phyloP scores from a whole-genome alignment of 2,888 invertebrate genomes.

The Platycheirus albimanus region DNA sequence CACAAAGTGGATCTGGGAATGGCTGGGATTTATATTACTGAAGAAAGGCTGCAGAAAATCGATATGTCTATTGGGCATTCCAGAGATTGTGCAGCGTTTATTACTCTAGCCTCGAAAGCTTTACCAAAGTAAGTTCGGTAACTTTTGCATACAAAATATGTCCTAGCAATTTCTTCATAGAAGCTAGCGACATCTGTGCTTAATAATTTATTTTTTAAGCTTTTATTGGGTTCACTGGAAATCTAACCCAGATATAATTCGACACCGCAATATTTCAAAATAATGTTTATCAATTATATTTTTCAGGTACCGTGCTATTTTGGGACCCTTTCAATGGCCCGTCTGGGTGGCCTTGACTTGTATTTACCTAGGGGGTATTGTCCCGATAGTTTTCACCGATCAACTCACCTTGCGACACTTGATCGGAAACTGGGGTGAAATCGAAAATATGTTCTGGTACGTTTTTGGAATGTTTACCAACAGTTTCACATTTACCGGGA shows the following conservation, averaged over 20 bases:
- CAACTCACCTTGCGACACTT: constrained; percentile 87
- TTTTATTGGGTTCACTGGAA: too few species aligned
- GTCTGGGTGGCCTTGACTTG: constrained; percentile 90
- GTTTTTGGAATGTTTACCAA: constrained; percentile 94
- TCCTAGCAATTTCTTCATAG: too few species aligned
- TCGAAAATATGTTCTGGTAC: constrained; percentile 94
- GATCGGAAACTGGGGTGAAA: constrained; percentile 87
- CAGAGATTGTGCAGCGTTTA: constrained; percentile 90
- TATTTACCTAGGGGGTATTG: constrained; percentile 88
- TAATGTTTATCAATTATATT: too few species aligned
- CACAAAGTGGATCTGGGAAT: constrained; percentile 87
- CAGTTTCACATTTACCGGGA: constrained; percentile 88
- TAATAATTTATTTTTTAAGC: too few species aligned
- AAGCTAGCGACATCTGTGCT: too few species aligned
- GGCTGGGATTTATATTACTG: constrained; percentile 88
- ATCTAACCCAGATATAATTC: too few species aligned
- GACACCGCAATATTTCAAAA: too few species aligned
- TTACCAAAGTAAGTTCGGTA: constrained; percentile 89
- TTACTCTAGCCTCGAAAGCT: constrained; percentile 90
- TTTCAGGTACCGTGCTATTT: constrained; percentile 89
- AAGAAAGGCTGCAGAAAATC: constrained; percentile 82
- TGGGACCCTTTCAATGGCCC: constrained; percentile 92
- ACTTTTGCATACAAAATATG: too few species aligned
- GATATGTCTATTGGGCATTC: constrained; percentile 87
- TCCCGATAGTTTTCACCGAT: constrained; percentile 90